Evolutionary conservation across 2,113 vertebrate species (phyloP), one percentile per base, ranked within the genome.

Genomic region (Halcyon senegalensis): DNA sequence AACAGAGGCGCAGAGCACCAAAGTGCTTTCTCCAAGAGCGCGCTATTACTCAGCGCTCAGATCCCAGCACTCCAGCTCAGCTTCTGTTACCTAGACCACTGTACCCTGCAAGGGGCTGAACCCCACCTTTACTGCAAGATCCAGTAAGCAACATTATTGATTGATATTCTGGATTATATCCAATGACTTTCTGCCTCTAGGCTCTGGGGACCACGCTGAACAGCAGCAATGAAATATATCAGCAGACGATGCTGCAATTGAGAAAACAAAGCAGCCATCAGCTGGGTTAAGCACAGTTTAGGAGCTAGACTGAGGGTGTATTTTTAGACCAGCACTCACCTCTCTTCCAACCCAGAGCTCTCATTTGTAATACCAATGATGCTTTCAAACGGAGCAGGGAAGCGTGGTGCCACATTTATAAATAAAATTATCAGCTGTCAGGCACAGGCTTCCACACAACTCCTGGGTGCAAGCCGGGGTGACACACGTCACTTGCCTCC

Each of bases 351-450:
- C 39, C 33, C 84, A 90, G 8, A 82, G 59, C 2, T 76, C 39
- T 91, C 50, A 25, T 55, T 53, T 72, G 19, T 58, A 37, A 64
- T 27, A 81, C 46, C 2, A 3, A 53, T 0, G 5, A 21, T 79
- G 66, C 28, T 73, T 69, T 87, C 58, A 72, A 89, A 87, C 1
- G 4, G 43, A 82, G 67, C 16, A 21, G 44, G 4, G 3, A 69
- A 48, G 27, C 0, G 0, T 27, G 70, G 67, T 33, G 19, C 84
- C 67, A 64, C 0, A 0, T 44, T 15, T 80, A 69, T 37, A 95
- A 93, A 89, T 89, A 68, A 76, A 84, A 68, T 86, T 51, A 93
- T 75, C 74, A 93, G 41, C 87, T 94, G 70, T 16, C 9, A 3
- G 77, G 48, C 66, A 67, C 8, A 5, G 50, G 55, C 30, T 83